Evolutionary conservation across 2,888 invertebrate genomes (phyloP).

Genomic region (Cheilosia impressa): DNA sequence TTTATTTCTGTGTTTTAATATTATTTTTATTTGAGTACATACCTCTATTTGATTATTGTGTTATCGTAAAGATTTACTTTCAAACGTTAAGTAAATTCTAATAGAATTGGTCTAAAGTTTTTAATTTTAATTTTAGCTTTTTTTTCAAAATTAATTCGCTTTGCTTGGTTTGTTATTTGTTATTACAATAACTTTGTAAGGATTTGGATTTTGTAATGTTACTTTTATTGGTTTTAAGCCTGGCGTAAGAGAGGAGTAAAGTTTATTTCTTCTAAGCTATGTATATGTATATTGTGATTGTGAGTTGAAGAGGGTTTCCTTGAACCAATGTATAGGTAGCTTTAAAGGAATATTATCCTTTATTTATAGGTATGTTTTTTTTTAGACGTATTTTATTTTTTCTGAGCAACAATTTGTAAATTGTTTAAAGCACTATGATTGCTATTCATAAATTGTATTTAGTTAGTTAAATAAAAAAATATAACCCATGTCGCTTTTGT

Average conservation of each 20-base stretch:
- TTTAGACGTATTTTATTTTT: constrained; percentile 19
- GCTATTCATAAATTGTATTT: constrained; percentile 45
- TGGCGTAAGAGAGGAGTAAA: constrained; percentile 40
- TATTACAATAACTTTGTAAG: constrained; percentile 43
- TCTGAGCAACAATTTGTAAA: constrained; percentile 67
- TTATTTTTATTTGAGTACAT: constrained; percentile 2
- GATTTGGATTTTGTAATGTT: constrained; percentile 21
- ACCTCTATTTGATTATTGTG: constrained; percentile 54
- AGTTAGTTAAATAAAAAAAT: constrained; percentile 2
- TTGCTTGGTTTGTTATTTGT: constrained; percentile 48
- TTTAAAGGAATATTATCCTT: constrained; percentile 46
- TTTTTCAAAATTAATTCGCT: constrained; percentile 54
- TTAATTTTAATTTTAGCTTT: constrained; percentile 15
- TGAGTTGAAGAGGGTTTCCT: constrained; percentile 66
- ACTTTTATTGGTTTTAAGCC: constrained; percentile 27
- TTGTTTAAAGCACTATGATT: constrained; percentile 71
- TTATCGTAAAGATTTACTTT: constrained; percentile 39
- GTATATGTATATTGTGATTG: constrained; percentile 66
- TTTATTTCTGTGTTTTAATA: constrained; percentile 39
- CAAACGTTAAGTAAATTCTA: constrained; percentile 62
- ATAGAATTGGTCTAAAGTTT: constrained; percentile 65
- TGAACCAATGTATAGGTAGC: constrained; percentile 53
- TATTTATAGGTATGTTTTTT: constrained; percentile 11
- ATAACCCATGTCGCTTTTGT: too few relatives aligned
- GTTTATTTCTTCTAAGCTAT: constrained; percentile 28